Percentiles rank a stretch among this genome's conserved stretches.
Conservation (phyloP, 2,797 vertebrate species). For the Thamnophis elegans region DNA sequence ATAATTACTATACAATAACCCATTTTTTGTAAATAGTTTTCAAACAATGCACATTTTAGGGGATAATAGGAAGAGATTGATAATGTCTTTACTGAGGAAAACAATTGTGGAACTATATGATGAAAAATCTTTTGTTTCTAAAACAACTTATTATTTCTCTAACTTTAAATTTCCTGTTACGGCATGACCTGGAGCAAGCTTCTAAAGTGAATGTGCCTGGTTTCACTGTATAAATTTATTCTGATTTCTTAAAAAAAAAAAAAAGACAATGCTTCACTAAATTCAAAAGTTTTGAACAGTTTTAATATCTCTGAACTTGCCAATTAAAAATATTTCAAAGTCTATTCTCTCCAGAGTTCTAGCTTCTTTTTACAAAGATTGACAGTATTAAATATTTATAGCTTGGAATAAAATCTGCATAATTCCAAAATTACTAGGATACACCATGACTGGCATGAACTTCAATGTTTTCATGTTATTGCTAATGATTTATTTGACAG, state of each 20-base stretch:
- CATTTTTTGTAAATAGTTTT: neutral
- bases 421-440: constrained; percentile 34
- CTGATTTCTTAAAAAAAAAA: neutral
- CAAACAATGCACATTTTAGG: neutral
- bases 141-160: neutral
- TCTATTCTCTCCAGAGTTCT: neutral
- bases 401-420: constrained; percentile 25
- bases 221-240: neutral
- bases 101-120: neutral
- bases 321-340: constrained; percentile 24
- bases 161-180: neutral
- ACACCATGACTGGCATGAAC: neutral
- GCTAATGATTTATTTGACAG: constrained; percentile 32
- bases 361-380: constrained; percentile 24
- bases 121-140: neutral
- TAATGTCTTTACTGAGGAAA: neutral
- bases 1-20: neutral
- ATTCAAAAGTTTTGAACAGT: neutral
- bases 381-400: constrained; percentile 28
- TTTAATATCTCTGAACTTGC: constrained; percentile 30
- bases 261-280: neutral
- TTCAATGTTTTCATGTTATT: constrained; percentile 19
- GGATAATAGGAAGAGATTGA: neutral
- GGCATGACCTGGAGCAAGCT: neutral
- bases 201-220: neutral